Evolutionary conservation across 2,113 vertebrate species (phyloP).

Genomic region (Parus major): DNA sequence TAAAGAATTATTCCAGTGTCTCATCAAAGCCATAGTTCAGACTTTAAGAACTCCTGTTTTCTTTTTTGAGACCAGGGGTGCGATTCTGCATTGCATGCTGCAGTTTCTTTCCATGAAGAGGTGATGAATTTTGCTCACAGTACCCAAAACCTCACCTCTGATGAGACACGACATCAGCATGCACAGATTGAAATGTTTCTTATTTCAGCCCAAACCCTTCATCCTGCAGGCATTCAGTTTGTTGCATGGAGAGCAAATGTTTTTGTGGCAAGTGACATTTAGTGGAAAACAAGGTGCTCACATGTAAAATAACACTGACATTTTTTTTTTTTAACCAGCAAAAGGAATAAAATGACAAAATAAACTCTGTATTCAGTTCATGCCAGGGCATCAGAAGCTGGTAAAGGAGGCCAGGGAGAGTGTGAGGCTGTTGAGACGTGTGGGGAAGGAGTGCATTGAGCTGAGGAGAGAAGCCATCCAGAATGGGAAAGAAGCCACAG

Average conservation of each 20-base stretch:
- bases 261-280: background rate
- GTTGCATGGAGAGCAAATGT: background rate
- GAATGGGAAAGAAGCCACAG: slow-evolving; percentile 75
- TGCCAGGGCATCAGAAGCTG: slow-evolving; percentile 76
- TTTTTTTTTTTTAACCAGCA: background rate
- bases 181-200: background rate
- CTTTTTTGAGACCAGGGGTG: background rate
- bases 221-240: background rate
- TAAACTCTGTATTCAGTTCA: slow-evolving; percentile 55
- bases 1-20: background rate
- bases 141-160: background rate
- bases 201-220: background rate
- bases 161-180: background rate
- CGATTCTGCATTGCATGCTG: background rate
- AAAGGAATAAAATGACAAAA: background rate
- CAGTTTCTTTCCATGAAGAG: background rate
- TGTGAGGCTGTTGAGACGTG: slow-evolving; percentile 77
- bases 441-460: slow-evolving; percentile 83
- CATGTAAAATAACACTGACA: background rate
- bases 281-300: background rate
- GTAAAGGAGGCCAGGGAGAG: slow-evolving; percentile 79
- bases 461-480: slow-evolving; percentile 77
- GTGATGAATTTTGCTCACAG: background rate
- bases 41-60: background rate
- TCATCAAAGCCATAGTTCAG: background rate